phyloP scores from a whole-genome alignment of 2,113 vertebrate species.

The Festucalex cinctus region DNA sequence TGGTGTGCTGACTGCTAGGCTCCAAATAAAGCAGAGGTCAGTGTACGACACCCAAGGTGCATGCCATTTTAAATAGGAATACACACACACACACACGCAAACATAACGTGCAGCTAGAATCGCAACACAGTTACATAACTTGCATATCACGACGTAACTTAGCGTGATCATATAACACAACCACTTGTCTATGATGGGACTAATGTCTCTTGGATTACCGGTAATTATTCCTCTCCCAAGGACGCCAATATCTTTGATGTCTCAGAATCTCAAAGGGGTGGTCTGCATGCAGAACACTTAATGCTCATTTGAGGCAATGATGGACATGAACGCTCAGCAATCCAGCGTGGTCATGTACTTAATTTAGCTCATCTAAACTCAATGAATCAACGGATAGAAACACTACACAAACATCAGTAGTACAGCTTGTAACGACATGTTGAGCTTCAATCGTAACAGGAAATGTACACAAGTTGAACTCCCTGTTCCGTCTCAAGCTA shows the following conservation, averaged over 20 bases:
- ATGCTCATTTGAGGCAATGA: neutral
- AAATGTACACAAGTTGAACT: neutral
- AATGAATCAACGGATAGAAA: neutral
- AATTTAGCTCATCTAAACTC: neutral
- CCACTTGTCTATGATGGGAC: neutral
- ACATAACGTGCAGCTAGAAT: slow-evolving; percentile 3
- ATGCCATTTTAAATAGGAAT: slow-evolving; percentile 28
- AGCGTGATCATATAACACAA: neutral
- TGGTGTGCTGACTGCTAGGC: slow-evolving; percentile 46
- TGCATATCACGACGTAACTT: neutral
- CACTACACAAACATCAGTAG: neutral
- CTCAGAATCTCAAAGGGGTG: neutral
- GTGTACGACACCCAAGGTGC: slow-evolving; percentile 50
- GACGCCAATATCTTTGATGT: neutral
- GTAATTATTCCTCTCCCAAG: neutral
- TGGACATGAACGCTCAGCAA: neutral
- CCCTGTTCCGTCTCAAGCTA: neutral
- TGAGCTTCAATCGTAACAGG: neutral
- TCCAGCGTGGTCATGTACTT: neutral
- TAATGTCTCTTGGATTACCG: neutral
- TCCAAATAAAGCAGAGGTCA: slow-evolving; percentile 59
- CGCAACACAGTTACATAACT: neutral
- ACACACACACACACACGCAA: slow-evolving; percentile 3
- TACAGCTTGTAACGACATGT: no score
- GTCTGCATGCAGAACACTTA: neutral